phyloP scores from a whole-genome alignment of 2,797 vertebrate species.

The Rhadinocentrus ornatus region DNA sequence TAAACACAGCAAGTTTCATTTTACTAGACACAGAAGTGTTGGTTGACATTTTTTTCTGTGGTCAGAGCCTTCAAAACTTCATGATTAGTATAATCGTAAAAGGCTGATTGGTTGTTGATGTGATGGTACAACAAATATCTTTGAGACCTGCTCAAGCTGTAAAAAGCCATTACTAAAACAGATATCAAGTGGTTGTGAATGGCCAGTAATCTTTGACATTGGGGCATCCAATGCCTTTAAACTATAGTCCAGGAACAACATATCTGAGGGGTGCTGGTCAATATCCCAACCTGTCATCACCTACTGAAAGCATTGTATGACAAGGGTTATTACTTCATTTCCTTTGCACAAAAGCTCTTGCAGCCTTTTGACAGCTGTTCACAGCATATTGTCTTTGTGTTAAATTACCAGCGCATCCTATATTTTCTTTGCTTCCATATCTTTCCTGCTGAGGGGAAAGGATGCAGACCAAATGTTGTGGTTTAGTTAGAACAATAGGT shows the following conservation, averaged over 20 bases:
- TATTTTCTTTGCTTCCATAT: conserved; percentile 37
- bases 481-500: conserved; percentile 13
- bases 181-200: not conserved
- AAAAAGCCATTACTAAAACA: conserved; percentile 11
- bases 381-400: not conserved
- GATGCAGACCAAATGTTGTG: conserved; percentile 24
- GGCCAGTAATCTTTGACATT: conserved; percentile 4
- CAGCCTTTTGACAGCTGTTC: conserved; percentile 3
- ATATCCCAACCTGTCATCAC: not conserved
- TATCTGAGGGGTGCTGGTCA: not conserved
- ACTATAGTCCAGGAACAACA: conserved; percentile 7
- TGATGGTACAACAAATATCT: not conserved
- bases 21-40: not conserved
- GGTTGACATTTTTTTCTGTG: conserved; percentile 6
- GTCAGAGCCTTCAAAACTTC: conserved; percentile 14
- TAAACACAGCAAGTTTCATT: not conserved
- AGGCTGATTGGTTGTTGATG: conserved; percentile 31
- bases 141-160: not conserved
- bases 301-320: not conserved
- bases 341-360: not conserved
- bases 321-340: not conserved
- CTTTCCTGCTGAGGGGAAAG: conserved; percentile 47
- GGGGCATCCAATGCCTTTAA: not conserved
- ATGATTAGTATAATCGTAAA: conserved; percentile 26
- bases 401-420: not conserved